These are phyloP conservation scores for Sussaba pulchella DNA, from an alignment of 2,888 invertebrate species.

Conservation along the genomic window DNA sequence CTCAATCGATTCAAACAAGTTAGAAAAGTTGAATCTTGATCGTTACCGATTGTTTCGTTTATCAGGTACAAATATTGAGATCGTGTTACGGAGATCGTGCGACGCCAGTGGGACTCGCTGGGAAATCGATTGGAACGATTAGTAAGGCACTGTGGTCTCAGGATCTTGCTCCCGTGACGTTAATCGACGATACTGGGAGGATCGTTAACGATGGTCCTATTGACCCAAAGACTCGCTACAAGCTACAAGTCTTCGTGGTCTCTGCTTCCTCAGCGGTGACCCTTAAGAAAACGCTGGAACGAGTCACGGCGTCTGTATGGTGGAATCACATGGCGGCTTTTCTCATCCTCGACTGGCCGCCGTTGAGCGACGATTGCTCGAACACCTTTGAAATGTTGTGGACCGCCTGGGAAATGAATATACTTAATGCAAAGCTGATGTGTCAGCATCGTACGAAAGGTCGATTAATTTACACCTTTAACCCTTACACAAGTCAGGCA, in stretches of 20 bases:
- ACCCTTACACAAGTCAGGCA: slow-evolving; percentile 65
- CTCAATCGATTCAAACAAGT: too few species aligned
- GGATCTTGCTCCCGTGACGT: too few species aligned
- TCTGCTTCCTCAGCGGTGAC: not conserved
- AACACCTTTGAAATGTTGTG: slow-evolving; percentile 49
- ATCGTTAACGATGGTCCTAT: too few species aligned
- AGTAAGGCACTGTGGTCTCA: not conserved
- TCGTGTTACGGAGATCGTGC: not conserved
- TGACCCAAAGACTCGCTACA: not conserved
- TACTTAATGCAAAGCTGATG: slow-evolving; percentile 62
- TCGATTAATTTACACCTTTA: slow-evolving; percentile 64
- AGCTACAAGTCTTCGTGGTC: not conserved
- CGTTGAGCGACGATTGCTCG: slow-evolving; percentile 45
- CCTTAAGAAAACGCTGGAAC: not conserved
- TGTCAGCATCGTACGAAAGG: slow-evolving; percentile 54
- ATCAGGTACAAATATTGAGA: slow-evolving; percentile 17
- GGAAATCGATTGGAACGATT: not conserved
- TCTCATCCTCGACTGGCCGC: not conserved
- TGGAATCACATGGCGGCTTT: not conserved
- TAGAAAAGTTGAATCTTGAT: too few species aligned
- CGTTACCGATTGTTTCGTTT: not conserved
- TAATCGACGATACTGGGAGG: too few species aligned
- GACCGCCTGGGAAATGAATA: slow-evolving; percentile 64
- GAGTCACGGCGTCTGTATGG: not conserved
- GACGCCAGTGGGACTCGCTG: slow-evolving; percentile 11